Conservation (phyloP, 2,113 vertebrate species). For the Elgaria multicarinata region DNA sequence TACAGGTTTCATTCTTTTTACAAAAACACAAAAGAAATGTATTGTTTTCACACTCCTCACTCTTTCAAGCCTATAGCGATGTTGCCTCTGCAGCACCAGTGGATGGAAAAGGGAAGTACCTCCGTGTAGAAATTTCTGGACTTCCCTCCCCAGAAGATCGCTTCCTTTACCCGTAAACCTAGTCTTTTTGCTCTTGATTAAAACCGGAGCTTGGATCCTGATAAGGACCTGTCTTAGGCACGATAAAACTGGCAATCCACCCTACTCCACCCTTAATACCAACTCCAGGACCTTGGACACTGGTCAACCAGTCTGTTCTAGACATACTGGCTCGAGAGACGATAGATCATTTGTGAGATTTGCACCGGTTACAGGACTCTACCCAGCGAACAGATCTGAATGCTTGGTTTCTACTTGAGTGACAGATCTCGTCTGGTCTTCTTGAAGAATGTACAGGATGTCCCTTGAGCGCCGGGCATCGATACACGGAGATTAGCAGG, state of each 20-base stretch:
- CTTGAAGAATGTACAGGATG: no score
- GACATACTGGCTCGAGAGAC: not conserved
- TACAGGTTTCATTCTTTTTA: no score
- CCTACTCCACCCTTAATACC: not conserved
- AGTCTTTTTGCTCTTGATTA: not conserved
- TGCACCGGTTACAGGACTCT: rapidly evolving
- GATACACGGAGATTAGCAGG: not conserved
- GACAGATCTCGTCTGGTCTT: not conserved
- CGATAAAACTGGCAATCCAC: not conserved
- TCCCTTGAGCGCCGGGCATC: not conserved
- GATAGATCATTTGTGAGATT: no score
- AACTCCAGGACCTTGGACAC: not conserved
- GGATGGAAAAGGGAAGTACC: no score
- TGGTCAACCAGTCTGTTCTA: not conserved
- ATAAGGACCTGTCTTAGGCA: not conserved
- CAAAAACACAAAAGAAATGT: not conserved
- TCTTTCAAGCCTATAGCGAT: not conserved
- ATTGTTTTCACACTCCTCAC: not conserved
- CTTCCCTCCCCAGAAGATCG: not conserved
- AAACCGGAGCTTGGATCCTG: not conserved
- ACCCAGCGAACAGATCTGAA: not conserved
- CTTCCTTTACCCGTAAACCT: not conserved
- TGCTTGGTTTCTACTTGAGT: not conserved
- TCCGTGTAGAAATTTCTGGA: not conserved
- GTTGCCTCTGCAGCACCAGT: not conserved